phyloP scores from a whole-genome alignment of 2,797 vertebrate species.

The Diplodus puntazzo region DNA sequence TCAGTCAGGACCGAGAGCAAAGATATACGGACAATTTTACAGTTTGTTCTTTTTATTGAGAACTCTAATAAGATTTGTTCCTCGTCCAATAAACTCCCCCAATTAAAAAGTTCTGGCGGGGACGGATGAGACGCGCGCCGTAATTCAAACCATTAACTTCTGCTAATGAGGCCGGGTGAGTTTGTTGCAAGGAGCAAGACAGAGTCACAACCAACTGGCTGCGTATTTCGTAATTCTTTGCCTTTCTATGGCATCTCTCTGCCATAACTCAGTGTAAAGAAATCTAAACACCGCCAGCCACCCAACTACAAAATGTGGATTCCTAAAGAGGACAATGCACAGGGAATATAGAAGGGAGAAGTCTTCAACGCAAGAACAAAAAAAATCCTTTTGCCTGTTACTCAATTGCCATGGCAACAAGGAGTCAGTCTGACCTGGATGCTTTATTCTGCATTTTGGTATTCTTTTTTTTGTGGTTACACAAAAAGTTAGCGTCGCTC shows the following conservation, averaged over 20 bases:
- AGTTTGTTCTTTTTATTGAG: constrained; percentile 61
- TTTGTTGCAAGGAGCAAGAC: constrained; percentile 26
- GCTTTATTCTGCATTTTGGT: no score
- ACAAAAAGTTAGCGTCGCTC: no score
- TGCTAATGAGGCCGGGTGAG: constrained; percentile 62
- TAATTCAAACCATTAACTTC: constrained; percentile 64
- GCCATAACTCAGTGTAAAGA: background rate
- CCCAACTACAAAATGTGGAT: background rate
- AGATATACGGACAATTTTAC: constrained; percentile 48
- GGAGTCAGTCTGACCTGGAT: no score
- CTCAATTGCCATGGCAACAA: no score
- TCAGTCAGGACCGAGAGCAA: constrained; percentile 37
- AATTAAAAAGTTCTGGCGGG: constrained; percentile 49
- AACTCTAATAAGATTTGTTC: constrained; percentile 66
- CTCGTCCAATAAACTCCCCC: constrained; percentile 61
- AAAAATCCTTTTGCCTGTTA: background rate
- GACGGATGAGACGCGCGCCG: constrained; percentile 54
- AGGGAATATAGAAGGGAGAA: background rate
- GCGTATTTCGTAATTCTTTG: constrained; percentile 22
- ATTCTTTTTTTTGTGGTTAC: no score
- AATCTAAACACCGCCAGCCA: background rate
- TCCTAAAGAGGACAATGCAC: background rate
- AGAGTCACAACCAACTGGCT: background rate
- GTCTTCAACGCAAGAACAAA: background rate
- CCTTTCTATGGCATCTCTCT: background rate